Evolutionary conservation across 2,888 invertebrate species (phyloP), one percentile per base, ranked within the genome.

Genomic region (Atrina japonica): DNA sequence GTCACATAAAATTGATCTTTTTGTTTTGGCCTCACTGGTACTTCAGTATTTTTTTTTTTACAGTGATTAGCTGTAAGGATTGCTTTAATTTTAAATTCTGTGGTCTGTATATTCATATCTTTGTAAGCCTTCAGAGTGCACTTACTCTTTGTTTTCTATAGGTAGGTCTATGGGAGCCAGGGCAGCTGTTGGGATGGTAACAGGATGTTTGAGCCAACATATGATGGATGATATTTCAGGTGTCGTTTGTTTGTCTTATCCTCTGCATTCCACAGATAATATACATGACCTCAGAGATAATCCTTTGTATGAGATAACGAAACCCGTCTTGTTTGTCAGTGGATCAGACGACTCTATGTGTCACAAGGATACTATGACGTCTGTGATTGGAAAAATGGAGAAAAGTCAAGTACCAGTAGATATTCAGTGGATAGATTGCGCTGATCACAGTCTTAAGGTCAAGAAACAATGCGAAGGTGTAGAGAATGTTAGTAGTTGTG

Each of bases 121-220:
- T n/a, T n/a, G n/a, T n/a, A n/a, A n/a, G n/a, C n/a, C n/a, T n/a
- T n/a, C n/a, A n/a, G n/a, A n/a, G n/a, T n/a, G n/a, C n/a, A n/a
- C n/a, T n/a, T n/a, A n/a, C n/a, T n/a, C n/a, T n/a, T n/a, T n/a
- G n/a, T n/a, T n/a, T n/a, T n/a, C n/a, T n/a, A 14, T 66, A 80
- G 81, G 81, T 30, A 64, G 81, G 49, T 81, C 81, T 7, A 81
- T 81, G 81, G 81, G 81, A 25, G 70, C 75, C 1, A 66, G 81
- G 40, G 76, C 78, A 53, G 78, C 81, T 23, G 76, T 76, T 9
- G 66, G 61, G 7, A 68, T 70, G n/a, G 35, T 35, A 7, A 35
- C 35, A 35, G 35, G 11, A 35, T 49, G 68, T 14, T 40, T 35
- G 21, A 41, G 41, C 41, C 14, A 40, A 21, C 75, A 67, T 27